These are phyloP conservation scores for Xanthostigma xanthostigma DNA, from an alignment of 2,888 invertebrate genomes.

Conservation along the genomic window DNA sequence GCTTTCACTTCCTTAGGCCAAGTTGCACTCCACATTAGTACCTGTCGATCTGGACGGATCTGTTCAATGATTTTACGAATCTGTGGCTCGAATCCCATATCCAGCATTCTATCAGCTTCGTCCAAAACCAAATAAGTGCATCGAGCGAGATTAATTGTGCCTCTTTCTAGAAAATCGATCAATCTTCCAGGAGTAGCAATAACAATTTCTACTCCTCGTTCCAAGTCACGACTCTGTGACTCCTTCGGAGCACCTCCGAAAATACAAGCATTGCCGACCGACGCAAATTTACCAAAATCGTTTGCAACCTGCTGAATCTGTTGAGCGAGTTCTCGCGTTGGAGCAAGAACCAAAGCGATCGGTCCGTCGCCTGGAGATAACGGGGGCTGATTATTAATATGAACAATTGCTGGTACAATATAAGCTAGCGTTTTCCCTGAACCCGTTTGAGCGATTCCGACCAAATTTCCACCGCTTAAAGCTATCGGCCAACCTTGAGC, in stretches of 20 bases:
- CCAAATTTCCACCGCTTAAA: slow-evolving; percentile 68
- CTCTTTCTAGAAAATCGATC: slow-evolving; percentile 67
- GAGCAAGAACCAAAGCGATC: slow-evolving; percentile 65
- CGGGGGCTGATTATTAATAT: slow-evolving; percentile 69
- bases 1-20: slow-evolving; percentile 94
- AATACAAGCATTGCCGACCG: slow-evolving; percentile 72
- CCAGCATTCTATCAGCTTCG: slow-evolving; percentile 93
- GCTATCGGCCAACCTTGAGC: slow-evolving; percentile 83
- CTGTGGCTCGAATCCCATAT: slow-evolving; percentile 97
- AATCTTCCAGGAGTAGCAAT: slow-evolving; percentile 80
- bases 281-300: slow-evolving; percentile 68
- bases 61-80: slow-evolving; percentile 87
- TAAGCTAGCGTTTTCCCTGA: slow-evolving; percentile 73
- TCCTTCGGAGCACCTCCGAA: slow-evolving; percentile 87
- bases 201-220: slow-evolving; percentile 66
- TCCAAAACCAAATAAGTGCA: slow-evolving; percentile 83
- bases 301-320: slow-evolving; percentile 77
- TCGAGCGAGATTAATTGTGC: slow-evolving; percentile 53
- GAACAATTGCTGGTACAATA: slow-evolving; percentile 72
- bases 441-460: slow-evolving; percentile 76
- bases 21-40: slow-evolving; percentile 98
- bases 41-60: slow-evolving; percentile 86
- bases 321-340: slow-evolving; percentile 62
- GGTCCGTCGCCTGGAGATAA: slow-evolving; percentile 72
- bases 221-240: slow-evolving; percentile 60